Evolutionary conservation across 2,888 invertebrate genomes (phyloP).

Genomic region (Meloe dianella): DNA sequence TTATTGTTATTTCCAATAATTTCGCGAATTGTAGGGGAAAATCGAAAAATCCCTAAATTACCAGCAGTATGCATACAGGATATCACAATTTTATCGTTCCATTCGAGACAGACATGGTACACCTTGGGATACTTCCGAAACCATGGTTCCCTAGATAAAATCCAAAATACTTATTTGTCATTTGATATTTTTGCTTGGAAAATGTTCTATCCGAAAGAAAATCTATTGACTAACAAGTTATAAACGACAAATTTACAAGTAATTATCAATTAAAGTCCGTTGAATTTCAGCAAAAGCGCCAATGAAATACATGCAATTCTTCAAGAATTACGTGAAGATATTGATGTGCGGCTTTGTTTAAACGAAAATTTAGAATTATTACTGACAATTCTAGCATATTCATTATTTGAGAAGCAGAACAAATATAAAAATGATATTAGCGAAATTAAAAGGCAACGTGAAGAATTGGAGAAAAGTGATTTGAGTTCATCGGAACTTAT

Average conservation of each 20-base stretch:
- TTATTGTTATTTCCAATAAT: background rate
- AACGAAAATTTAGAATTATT: background rate
- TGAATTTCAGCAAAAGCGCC: background rate
- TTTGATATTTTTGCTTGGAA: background rate
- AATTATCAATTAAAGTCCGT: background rate
- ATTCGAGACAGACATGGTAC: no score
- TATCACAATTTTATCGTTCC: background rate
- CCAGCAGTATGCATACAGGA: background rate
- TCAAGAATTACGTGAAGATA: background rate
- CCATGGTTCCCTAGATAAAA: background rate
- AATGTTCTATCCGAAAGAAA: background rate
- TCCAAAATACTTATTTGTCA: background rate
- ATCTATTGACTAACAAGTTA: background rate
- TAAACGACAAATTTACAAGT: background rate
- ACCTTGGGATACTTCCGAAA: no score
- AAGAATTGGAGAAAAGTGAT: background rate
- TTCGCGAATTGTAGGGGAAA: background rate
- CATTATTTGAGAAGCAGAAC: background rate
- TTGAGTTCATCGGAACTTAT: background rate
- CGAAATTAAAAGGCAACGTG: background rate
- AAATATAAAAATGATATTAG: background rate
- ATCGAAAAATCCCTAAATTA: background rate
- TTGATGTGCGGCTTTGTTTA: background rate
- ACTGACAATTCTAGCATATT: conserved; percentile 2
- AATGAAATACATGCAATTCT: background rate